Evolutionary conservation across 1,140 invertebrate genomes (phyloP), one percentile per base, ranked within the genome.

Genomic region (Drosophila lacertosa): DNA sequence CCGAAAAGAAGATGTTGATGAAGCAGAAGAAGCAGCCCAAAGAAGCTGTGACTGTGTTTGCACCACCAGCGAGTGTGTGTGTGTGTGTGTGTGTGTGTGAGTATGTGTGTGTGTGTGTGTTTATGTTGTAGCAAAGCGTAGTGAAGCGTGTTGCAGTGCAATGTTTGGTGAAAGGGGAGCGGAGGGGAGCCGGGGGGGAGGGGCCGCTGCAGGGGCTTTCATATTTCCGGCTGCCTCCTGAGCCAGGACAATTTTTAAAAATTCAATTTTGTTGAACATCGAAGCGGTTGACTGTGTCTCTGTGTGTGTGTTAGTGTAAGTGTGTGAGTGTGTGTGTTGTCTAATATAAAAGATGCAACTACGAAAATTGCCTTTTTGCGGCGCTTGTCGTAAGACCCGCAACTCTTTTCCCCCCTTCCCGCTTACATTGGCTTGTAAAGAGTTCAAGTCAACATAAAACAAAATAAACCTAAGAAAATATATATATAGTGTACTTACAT

Each of bases 231-330:
- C 44, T 77, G 59, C 83, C 37, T 73, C 68, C 57, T 58, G 54
- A 69, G 72, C 65, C 29, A 71, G 73, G 81, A 86, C 82, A 84
- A 78, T 86, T 86, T 84, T 84, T 80, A 84, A 84, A 88, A 86
- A 86, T 86, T 86, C 82, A 86, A 86, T 86, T 86, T 86, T 74
- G 60, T 65, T 45, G 47, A 74, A 74, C 81, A 81, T 84, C 62
- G 72, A 88, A 86, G 63, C 65, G 58, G 57, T 74, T 70, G 37
- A 42, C 39, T 58, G 0, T 57, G 44, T n/a, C 4, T 50, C 15
- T 22, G 16, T 67, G 1, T 66, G n/a, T 48, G 48, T 47, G 22
- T 71, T 64, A 58, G 32, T 59, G 29, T 74, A 39, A 2, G 67
- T 62, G 32, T 59, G 29, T 74, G 42, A 2, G 6, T 44, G 33